Base-by-base conservation (phyloP, 2,113 vertebrate species). In the Epinephelus lanceolatus region DNA sequence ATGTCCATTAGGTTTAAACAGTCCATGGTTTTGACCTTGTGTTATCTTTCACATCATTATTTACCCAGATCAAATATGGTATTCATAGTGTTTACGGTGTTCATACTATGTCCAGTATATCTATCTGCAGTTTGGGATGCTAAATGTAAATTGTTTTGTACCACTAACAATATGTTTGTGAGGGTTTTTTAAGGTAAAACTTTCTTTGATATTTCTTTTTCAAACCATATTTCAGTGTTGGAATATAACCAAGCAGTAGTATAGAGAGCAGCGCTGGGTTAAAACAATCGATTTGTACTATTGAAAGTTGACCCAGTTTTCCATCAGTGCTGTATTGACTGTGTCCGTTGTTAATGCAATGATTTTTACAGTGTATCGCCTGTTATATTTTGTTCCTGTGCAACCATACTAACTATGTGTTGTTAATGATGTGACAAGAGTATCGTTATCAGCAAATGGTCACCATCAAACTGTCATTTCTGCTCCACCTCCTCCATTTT, bases 401-500 rank as follows among this genome's bases (percentile, higher is more conserved):
- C 25, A 63, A 57, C 21, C 0, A 51, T 11, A 52, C 27, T 14
- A 21, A 5, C 2, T 66, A 45, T 57, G 1, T 27, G 9, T 17
- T 74, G 57, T 76, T 75, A 83, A 83, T 68, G 33, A 59, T 56
- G 70, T 70, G 61, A 59, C 61, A 72, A 6, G 21, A 42, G 42
- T 47, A 47, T 53, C 0, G 1, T 55, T 78, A 42, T 75, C 68
- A 70, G 25, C 49, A 55, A 51, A 65, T 67, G 19, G 63, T 74
- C 63, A 9, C 60, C 63, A 63, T 86, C 18, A 84, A 87, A 65
- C 71, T 76, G 76, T 49, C 51, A 70, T 71, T 77, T 66, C 61
- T 27, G 70, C 76, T 71, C 51, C 78, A 78, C 72, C 66, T 72
- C 52, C 45, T 53, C 73, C 65, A 89, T 81, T 83, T 90, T 74